Evolutionary conservation across 2,113 vertebrate genomes (phyloP).

Genomic region (Rhipidura dahli): DNA sequence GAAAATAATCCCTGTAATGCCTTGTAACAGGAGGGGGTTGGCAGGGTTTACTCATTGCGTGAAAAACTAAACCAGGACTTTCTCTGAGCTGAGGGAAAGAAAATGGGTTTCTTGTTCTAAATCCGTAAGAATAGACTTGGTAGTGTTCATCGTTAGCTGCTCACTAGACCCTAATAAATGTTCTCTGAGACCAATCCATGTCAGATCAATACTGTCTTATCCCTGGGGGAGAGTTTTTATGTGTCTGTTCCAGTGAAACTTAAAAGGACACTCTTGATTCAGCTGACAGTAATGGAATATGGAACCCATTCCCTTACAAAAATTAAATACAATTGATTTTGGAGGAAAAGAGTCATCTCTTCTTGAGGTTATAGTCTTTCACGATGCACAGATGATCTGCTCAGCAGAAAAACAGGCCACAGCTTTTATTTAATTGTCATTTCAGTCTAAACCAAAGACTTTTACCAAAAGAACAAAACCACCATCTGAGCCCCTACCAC

Average conservation of each 20-base stretch:
- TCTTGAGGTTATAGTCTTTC: neutral
- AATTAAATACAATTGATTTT: conserved; percentile 30
- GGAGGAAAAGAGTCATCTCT: neutral
- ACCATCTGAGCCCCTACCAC: neutral
- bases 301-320: neutral
- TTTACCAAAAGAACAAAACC: neutral
- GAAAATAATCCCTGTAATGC: neutral
- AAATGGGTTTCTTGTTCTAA: conserved; percentile 8
- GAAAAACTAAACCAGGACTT: conserved; percentile 10
- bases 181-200: neutral
- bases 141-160: neutral
- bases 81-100: neutral
- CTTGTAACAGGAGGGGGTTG: neutral
- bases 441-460: neutral
- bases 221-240: conserved; percentile 1
- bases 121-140: neutral
- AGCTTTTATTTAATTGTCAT: neutral
- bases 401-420: neutral
- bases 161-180: neutral
- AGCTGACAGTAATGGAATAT: neutral
- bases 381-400: neutral
- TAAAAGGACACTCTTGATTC: neutral
- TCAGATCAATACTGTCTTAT: conserved; percentile 18
- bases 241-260: neutral
- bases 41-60: neutral